A percentile compares a stretch with the other conserved stretches of the same genome.
Evolutionary conservation across 1,140 invertebrate genomes (phyloP).

Genomic region (Magallana gigas): DNA sequence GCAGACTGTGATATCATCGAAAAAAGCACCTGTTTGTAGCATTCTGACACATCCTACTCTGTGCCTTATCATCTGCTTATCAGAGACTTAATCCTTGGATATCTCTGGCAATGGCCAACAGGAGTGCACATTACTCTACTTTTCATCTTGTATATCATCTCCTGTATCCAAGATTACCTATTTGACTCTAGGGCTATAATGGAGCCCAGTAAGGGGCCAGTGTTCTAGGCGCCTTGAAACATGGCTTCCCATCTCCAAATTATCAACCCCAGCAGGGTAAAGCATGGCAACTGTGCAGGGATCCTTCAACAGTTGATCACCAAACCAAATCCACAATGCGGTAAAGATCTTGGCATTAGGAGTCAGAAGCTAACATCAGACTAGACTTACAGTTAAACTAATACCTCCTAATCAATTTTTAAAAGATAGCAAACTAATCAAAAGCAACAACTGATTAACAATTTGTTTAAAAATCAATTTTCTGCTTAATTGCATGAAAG

Average conservation of each 20-base stretch:
- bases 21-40: constrained; percentile 16
- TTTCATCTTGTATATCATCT: constrained; percentile 27
- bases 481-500: constrained; percentile 19
- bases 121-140: constrained; percentile 30
- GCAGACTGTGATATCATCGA: constrained; percentile 19
- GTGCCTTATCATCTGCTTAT: constrained; percentile 35
- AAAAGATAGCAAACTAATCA: constrained; percentile 1
- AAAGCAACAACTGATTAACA: neutral
- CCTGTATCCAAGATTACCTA: constrained; percentile 8
- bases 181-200: constrained; percentile 18
- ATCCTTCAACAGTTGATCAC: neutral
- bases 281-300: neutral
- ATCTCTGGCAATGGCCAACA: constrained; percentile 7
- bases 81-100: constrained; percentile 2
- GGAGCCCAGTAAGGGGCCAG: constrained; percentile 16
- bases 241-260: constrained; percentile 31
- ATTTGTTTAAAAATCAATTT: neutral
- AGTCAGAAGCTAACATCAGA: neutral
- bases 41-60: constrained; percentile 24
- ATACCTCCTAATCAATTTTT: neutral
- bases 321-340: neutral
- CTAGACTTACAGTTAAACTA: neutral
- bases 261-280: neutral
- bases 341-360: neutral
- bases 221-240: constrained; percentile 19